Conservation (phyloP, 2,888 invertebrate genomes). For the Lochmaea crataegi region DNA sequence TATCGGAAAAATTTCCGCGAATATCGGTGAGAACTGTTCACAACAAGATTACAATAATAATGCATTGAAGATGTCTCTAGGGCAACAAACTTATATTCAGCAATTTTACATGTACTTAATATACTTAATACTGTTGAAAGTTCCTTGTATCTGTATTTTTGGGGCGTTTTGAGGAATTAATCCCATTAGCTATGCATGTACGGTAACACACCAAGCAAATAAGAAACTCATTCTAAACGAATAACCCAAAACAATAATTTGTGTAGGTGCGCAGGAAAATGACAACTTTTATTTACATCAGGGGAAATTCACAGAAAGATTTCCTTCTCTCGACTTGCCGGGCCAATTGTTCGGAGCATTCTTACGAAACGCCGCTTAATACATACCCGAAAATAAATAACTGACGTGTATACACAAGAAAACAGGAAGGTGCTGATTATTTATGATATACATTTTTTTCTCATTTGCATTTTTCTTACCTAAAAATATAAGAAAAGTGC, state of each 20-base stretch:
- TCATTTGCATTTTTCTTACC: slow-evolving; percentile 64
- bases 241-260: slow-evolving; percentile 55
- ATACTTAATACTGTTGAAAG: too few relatives aligned
- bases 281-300: slow-evolving; percentile 65
- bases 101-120: too few relatives aligned
- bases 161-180: slow-evolving; percentile 14
- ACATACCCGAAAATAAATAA: slow-evolving; percentile 63
- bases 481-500: slow-evolving; percentile 59
- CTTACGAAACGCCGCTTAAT: slow-evolving; percentile 60
- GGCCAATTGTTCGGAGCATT: slow-evolving; percentile 59
- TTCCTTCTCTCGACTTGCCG: slow-evolving; percentile 52
- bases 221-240: slow-evolving; percentile 42
- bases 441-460: slow-evolving; percentile 64
- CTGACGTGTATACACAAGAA: slow-evolving; percentile 56
- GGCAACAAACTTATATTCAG: too few relatives aligned
- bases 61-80: too few relatives aligned
- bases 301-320: slow-evolving; percentile 63
- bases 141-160: too few relatives aligned
- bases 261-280: slow-evolving; percentile 57
- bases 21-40: too few relatives aligned
- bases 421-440: slow-evolving; percentile 65
- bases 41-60: too few relatives aligned
- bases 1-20: too few relatives aligned
- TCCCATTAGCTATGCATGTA: slow-evolving; percentile 35
- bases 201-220: slow-evolving; percentile 28